Conservation (phyloP, 2,888 invertebrate genomes). For the Antitype chi region DNA sequence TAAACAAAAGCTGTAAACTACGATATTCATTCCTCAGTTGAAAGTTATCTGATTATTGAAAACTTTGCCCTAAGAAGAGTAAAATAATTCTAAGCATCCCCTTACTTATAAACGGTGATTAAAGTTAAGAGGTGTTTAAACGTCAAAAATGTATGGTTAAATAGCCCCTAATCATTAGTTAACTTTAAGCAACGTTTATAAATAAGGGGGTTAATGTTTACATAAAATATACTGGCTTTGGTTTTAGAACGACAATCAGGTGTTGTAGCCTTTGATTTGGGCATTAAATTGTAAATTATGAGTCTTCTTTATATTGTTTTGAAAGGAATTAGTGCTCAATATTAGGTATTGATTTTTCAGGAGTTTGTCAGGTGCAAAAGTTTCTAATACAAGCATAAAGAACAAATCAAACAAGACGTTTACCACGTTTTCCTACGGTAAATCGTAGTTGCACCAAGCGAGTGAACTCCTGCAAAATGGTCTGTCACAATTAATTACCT, state of each 20-base stretch:
- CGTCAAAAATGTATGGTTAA: too few relatives aligned
- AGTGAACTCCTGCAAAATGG: slow-evolving; percentile 76
- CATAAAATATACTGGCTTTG: too few relatives aligned
- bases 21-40: too few relatives aligned
- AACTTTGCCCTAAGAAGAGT: too few relatives aligned
- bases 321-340: background rate
- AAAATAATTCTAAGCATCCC: too few relatives aligned
- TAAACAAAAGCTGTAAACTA: too few relatives aligned
- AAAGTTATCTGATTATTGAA: too few relatives aligned
- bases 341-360: background rate
- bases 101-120: too few relatives aligned
- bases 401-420: slow-evolving; percentile 15
- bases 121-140: too few relatives aligned
- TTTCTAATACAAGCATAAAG: background rate
- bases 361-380: background rate
- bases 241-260: background rate
- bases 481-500: slow-evolving; percentile 88
- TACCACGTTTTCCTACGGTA: slow-evolving; percentile 37
- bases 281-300: background rate
- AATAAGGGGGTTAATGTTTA: too few relatives aligned
- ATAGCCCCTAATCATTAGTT: too few relatives aligned
- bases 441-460: slow-evolving; percentile 37
- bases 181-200: too few relatives aligned
- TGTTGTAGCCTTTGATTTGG: background rate
- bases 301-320: background rate